phyloP scores from a whole-genome alignment of 2,797 vertebrate genomes.

The Poeciliopsis turneri region DNA sequence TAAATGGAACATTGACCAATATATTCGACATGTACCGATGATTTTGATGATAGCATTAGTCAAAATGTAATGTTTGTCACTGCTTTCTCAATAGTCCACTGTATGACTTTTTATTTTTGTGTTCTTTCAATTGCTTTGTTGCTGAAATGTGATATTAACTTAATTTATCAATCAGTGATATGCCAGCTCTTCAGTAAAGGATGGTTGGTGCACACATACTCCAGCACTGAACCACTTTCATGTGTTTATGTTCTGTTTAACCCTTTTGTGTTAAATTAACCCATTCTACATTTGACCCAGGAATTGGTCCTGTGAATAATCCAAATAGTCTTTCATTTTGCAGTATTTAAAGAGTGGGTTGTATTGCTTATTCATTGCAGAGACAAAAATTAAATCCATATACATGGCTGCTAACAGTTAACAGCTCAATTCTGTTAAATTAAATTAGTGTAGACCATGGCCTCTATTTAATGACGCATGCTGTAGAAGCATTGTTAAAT shows the following conservation, averaged over 20 bases:
- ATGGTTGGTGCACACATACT: background rate
- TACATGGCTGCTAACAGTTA: background rate
- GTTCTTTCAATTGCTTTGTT: background rate
- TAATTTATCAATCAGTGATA: background rate
- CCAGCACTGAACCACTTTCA: background rate
- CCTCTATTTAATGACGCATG: constrained; percentile 39
- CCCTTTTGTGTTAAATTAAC: background rate
- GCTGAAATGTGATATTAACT: background rate
- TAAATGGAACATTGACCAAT: too few relatives aligned
- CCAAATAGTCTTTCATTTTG: background rate
- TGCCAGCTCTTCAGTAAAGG: background rate
- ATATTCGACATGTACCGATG: too few relatives aligned
- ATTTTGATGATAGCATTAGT: too few relatives aligned
- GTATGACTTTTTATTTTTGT: too few relatives aligned
- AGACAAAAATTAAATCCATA: background rate
- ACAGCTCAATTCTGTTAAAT: background rate
- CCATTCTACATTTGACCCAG: background rate
- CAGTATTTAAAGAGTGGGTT: background rate
- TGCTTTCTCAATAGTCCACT: too few relatives aligned
- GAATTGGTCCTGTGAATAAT: background rate
- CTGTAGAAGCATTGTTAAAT: constrained; percentile 19
- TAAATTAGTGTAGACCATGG: background rate
- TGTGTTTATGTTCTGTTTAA: background rate
- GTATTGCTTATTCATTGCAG: background rate
- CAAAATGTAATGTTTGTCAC: too few relatives aligned